These are phyloP conservation scores for Varanus salvator DNA, from an alignment of 2,113 vertebrate genomes.

Conservation along the genomic window DNA sequence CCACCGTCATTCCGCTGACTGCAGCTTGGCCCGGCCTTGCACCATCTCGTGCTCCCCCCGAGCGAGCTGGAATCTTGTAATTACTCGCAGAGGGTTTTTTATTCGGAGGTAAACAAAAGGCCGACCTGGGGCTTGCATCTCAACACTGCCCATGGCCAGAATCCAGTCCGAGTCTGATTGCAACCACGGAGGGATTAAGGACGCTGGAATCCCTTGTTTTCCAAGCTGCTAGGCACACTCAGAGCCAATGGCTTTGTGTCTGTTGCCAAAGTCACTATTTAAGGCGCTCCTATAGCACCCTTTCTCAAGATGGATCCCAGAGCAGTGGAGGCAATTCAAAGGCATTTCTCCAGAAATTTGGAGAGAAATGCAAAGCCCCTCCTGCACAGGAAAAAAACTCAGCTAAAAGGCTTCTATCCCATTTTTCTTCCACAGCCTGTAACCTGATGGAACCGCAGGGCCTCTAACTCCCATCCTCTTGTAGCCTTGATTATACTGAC, in stretches of 20 bases:
- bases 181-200: neutral
- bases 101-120: constrained; percentile 44
- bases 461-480: too few species aligned
- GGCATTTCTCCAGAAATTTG: too few species aligned
- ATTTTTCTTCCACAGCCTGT: too few species aligned
- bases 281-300: neutral
- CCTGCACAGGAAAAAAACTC: too few species aligned
- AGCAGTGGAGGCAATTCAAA: too few species aligned
- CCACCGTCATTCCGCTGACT: constrained; percentile 39
- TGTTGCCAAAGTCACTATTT: neutral
- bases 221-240: constrained; percentile 54
- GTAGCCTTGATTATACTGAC: too few species aligned
- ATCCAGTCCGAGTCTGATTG: constrained; percentile 37
- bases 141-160: constrained; percentile 30
- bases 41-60: constrained; percentile 58
- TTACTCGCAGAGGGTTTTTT: constrained; percentile 37
- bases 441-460: too few species aligned
- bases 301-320: too few species aligned
- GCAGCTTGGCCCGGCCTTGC: constrained; percentile 58
- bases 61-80: constrained; percentile 53
- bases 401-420: too few species aligned
- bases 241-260: constrained; percentile 11
- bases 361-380: too few species aligned
- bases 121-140: constrained; percentile 38
- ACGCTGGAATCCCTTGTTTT: constrained; percentile 9